Percentiles rank a stretch among this genome's conserved stretches.
Evolutionary conservation across 1,140 invertebrate species (phyloP).

Genomic region (Linepithema humile): DNA sequence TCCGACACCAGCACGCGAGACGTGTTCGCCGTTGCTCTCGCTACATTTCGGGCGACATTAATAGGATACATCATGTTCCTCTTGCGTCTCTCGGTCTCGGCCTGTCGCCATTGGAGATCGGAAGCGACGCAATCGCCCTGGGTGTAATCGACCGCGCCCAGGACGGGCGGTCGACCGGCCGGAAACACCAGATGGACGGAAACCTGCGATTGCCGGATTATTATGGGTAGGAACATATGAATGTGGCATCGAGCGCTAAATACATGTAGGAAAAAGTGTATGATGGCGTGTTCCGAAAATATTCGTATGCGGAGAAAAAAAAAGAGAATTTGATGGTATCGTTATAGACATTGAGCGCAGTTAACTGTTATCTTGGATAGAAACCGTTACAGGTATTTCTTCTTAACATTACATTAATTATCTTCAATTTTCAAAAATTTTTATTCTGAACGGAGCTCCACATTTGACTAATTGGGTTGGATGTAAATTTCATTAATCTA

Average conservation of each 20-base stretch:
- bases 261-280: background rate
- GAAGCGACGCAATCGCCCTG: conserved; percentile 75
- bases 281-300: background rate
- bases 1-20: conserved; percentile 90
- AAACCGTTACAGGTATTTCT: too few relatives aligned
- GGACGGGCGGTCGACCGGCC: conserved; percentile 73
- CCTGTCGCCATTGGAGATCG: conserved; percentile 75
- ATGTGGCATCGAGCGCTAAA: background rate
- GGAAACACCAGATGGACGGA: conserved; percentile 90
- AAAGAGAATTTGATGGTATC: too few relatives aligned
- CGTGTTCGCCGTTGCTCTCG: conserved; percentile 86
- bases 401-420: too few relatives aligned
- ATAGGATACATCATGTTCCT: conserved; percentile 89
- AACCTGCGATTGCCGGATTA: conserved; percentile 77
- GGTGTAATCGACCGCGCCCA: conserved; percentile 44
- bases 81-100: conserved; percentile 84
- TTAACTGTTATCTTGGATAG: too few relatives aligned
- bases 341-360: too few relatives aligned
- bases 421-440: background rate
- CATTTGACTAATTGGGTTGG: background rate
- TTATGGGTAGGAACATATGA: background rate
- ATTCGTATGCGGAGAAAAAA: too few relatives aligned
- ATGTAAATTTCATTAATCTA: background rate
- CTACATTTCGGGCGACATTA: conserved; percentile 90
- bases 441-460: background rate